These are phyloP conservation scores for Trinorchestia longiramus DNA, from an alignment of 1,140 invertebrate genomes.

Conservation along the genomic window DNA sequence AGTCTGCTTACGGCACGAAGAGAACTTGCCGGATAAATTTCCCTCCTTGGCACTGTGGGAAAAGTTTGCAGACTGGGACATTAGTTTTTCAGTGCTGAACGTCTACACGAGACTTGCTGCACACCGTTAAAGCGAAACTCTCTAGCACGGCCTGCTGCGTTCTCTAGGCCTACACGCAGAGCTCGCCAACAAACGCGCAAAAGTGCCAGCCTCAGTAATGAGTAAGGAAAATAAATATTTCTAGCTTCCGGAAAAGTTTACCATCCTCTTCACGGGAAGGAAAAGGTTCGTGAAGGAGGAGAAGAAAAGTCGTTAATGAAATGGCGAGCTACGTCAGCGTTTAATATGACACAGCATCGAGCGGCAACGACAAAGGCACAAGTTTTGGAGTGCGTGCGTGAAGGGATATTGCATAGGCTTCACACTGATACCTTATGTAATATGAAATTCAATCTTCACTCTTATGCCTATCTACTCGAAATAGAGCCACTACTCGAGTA, in stretches of 20 bases:
- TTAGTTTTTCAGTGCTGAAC: neutral
- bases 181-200: constrained; percentile 5
- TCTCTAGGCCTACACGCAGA: neutral
- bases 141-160: neutral
- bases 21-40: neutral
- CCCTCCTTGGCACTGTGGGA: neutral
- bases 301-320: constrained; percentile 50
- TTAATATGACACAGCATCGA: constrained; percentile 30
- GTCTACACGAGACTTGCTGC: neutral
- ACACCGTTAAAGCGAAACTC: neutral
- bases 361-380: neutral
- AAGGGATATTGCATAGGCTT: neutral
- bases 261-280: neutral
- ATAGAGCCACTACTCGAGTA: neutral
- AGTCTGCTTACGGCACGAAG: neutral
- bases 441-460: neutral
- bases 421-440: neutral
- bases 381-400: neutral
- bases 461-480: neutral
- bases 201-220: constrained; percentile 49
- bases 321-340: neutral
- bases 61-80: constrained; percentile 6
- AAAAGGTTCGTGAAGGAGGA: constrained; percentile 7
- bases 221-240: constrained; percentile 40
- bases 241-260: neutral